Base-by-base conservation (phyloP, 2,113 vertebrate species). In the Phrynocephalus versicolor region DNA sequence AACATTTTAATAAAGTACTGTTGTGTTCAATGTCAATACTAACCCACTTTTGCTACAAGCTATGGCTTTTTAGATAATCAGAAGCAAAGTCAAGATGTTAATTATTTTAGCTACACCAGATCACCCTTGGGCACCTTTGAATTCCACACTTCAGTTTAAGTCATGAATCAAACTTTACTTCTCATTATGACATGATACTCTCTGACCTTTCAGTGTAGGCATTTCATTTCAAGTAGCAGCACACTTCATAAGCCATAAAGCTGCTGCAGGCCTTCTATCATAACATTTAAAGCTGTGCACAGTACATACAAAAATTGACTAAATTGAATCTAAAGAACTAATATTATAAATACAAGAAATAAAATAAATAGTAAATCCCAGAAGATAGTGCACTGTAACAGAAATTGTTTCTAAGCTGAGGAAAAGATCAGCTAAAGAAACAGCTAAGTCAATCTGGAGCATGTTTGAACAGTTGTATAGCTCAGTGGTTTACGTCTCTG, bases 161-260 rank as follows among this genome's bases (percentile, higher is more conserved):
- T 82, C 15, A 35, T 60, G 23, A 15, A 84, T 73, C 60, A 75
- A 71, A 55, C 21, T 27, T 73, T 64, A 71, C 70, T 79, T 79
- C 35, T 79, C 41, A 83, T 73, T 55, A 80, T 25, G 25, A 72
- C 18, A 37, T 37, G 39, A 65, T 72, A 51, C 41, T 41, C 23
- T 60, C 67, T 87, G 67, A 84, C 58, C 35, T 74, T 57, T 67
- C 37, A 80, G 41, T 45, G 15, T 37, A 64, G 67, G 60, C 14
- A 15, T 64, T 74, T 39, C 69, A 80, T 33, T 73, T 79, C 21
- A 72, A 23, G n/a, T 19, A 72, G 55, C 35, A 85, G 39, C 15
- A 65, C 55, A 55, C 27, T 78, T 51, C n/a, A 85, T 33, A 85
- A 85, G 55, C 58, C 72, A 41, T 23, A 87, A 82, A 62, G 45